A percentile compares a stretch with the other conserved stretches of the same genome.
Conservation (phyloP, 2,113 vertebrate species). For the Leptocoma aspasia region DNA sequence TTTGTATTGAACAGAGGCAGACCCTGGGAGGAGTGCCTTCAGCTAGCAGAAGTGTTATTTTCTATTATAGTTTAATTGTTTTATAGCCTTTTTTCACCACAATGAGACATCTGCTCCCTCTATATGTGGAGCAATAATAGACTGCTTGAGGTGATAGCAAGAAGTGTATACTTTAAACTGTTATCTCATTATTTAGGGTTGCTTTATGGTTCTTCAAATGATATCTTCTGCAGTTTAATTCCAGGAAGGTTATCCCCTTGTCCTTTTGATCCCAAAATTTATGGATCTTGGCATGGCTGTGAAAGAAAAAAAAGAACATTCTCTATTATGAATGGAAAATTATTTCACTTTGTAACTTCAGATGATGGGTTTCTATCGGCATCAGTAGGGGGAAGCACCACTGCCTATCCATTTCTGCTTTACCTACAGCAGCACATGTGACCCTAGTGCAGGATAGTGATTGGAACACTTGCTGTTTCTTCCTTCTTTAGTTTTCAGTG, state of each 20-base stretch:
- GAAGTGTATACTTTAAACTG: neutral
- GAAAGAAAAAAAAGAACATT: neutral
- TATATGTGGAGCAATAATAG: neutral
- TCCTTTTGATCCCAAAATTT: neutral
- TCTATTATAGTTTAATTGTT: constrained; percentile 4
- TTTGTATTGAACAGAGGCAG: neutral
- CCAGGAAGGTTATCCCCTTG: neutral
- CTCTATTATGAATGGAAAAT: neutral
- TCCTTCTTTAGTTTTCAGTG: neutral
- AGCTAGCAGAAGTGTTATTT: neutral
- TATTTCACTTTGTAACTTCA: neutral
- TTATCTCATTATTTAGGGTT: neutral
- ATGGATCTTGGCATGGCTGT: neutral
- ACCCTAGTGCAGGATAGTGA: neutral
- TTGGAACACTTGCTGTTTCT: neutral
- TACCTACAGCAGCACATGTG: accelerated
- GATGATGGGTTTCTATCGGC: neutral
- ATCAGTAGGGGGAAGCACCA: neutral
- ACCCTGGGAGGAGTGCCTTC: neutral
- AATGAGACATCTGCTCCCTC: neutral
- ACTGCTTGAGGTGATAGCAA: neutral
- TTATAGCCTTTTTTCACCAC: neutral
- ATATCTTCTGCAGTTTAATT: neutral
- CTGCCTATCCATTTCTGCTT: neutral
- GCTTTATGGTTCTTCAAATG: neutral